Conservation (phyloP, 2,113 vertebrate genomes). For the Macrotis lagotis region DNA sequence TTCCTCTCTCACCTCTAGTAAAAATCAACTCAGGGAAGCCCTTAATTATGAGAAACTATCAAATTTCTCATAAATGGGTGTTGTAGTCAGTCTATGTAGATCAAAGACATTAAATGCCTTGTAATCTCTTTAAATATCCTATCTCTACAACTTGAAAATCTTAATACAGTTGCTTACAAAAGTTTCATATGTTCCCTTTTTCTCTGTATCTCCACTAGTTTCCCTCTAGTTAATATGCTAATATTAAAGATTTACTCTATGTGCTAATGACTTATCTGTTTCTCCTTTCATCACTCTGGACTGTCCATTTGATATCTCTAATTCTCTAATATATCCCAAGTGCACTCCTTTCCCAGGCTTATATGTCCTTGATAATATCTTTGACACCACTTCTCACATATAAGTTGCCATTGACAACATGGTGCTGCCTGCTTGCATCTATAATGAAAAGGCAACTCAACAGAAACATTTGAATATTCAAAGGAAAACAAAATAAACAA, state of each 20-base stretch:
- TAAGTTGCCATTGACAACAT: background rate
- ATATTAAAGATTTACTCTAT: background rate
- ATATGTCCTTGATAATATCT: background rate
- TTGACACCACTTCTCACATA: background rate
- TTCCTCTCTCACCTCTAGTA: background rate
- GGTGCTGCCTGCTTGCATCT: background rate
- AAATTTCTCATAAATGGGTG: background rate
- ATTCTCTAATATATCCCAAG: background rate
- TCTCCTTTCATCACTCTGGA: background rate
- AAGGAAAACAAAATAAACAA: background rate
- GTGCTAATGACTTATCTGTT: background rate
- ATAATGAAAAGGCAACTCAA: background rate
- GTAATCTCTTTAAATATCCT: background rate
- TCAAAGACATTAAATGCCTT: background rate
- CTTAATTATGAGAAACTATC: background rate
- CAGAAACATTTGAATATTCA: background rate
- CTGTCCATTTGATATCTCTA: background rate
- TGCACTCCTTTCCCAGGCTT: background rate
- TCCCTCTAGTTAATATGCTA: background rate
- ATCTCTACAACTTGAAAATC: background rate
- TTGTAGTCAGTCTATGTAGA: background rate
- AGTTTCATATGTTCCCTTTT: background rate
- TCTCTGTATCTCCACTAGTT: background rate
- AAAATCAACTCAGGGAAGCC: background rate
- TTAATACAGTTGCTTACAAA: background rate